Evolutionary conservation across 2,113 vertebrate species (phyloP).

Genomic region (Eulemur macaco): DNA sequence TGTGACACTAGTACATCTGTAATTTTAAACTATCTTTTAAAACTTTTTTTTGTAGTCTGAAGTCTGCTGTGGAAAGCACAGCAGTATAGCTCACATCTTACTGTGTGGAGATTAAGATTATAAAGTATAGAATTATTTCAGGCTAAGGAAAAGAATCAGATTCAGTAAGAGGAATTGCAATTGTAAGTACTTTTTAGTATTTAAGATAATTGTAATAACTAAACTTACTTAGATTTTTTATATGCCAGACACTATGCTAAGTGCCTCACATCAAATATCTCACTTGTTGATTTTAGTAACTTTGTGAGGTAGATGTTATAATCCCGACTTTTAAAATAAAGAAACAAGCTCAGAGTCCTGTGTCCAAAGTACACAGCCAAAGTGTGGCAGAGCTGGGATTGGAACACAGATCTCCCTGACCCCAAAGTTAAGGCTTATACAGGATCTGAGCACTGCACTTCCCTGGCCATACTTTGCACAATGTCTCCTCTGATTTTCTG

Average conservation of each 20-base stretch:
- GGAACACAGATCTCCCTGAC: background rate
- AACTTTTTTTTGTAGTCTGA: background rate
- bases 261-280: background rate
- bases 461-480: background rate
- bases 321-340: slow-evolving; percentile 14
- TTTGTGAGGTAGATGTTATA: background rate
- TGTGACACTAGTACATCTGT: background rate
- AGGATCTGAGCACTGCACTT: background rate
- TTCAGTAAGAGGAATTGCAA: background rate
- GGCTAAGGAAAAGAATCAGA: background rate
- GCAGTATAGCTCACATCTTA: background rate
- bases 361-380: background rate
- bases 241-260: background rate
- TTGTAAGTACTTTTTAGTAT: background rate
- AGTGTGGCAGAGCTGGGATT: background rate
- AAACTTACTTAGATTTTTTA: background rate
- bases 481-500: background rate
- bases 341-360: background rate
- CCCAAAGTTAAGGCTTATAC: background rate
- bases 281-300: slow-evolving; percentile 11
- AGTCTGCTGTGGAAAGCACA: background rate
- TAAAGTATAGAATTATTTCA: slow-evolving; percentile 7
- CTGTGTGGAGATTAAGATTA: background rate
- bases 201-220: slow-evolving; percentile 1
- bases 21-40: background rate